phyloP scores from a whole-genome alignment of 2,888 invertebrate genomes.

The Acholoe squamosa region DNA sequence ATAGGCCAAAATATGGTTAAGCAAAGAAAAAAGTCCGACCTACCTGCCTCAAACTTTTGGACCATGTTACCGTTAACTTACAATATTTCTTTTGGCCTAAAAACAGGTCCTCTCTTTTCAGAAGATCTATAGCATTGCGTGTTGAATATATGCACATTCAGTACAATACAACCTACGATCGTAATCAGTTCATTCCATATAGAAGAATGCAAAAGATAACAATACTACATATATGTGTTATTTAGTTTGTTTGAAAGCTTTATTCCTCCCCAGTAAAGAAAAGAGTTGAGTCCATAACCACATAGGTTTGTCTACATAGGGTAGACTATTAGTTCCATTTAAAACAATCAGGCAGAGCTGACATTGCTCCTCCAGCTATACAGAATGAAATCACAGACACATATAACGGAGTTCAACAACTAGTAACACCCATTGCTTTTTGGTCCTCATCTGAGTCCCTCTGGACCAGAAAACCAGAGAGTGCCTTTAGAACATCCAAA shows the following conservation, averaged over 20 bases:
- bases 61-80: too few relatives aligned
- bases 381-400: slow-evolving; percentile 53
- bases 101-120: too few relatives aligned
- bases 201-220: too few relatives aligned
- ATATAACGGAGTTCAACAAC: slow-evolving; percentile 35
- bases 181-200: too few relatives aligned
- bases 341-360: not conserved
- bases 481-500: not conserved
- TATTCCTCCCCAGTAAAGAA: slow-evolving; percentile 46
- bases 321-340: not conserved
- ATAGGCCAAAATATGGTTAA: too few relatives aligned
- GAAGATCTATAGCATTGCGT: too few relatives aligned
- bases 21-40: too few relatives aligned
- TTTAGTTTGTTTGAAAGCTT: slow-evolving; percentile 37
- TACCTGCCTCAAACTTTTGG: too few relatives aligned
- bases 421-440: slow-evolving; percentile 30
- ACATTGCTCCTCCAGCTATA: not conserved
- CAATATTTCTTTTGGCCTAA: too few relatives aligned
- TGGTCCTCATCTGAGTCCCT: not conserved
- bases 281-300: not conserved
- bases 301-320: not conserved
- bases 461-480: slow-evolving; percentile 19
- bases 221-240: not conserved
- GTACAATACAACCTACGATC: too few relatives aligned
- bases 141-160: too few relatives aligned